A percentile compares a stretch with the other conserved stretches of the same genome.
These are phyloP conservation scores for Drymodes brunneopygia DNA, from an alignment of 2,113 vertebrate genomes.

Conservation along the genomic window DNA sequence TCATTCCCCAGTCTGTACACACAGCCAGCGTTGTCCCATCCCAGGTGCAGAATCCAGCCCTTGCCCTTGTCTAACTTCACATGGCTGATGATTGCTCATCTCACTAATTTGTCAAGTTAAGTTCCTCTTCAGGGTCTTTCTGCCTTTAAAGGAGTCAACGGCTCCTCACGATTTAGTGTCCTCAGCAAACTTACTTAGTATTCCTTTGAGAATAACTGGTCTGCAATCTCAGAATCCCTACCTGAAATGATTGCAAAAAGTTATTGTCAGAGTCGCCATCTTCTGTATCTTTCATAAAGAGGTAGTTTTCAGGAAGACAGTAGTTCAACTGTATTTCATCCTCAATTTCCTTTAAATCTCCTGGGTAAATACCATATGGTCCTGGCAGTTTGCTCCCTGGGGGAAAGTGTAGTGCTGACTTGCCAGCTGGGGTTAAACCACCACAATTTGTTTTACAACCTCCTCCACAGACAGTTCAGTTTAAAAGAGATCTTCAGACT, in stretches of 20 bases:
- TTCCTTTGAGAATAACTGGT: not conserved
- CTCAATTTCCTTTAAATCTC: not conserved
- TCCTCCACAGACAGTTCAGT: not conserved
- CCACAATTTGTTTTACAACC: conserved; percentile 26
- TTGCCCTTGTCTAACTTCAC: not conserved
- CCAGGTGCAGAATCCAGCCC: not conserved
- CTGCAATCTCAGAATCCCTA: not conserved
- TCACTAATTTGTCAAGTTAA: too few species aligned
- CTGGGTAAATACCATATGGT: conserved; percentile 16
- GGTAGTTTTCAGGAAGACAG: not conserved
- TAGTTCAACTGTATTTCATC: not conserved
- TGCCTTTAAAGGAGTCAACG: rapidly evolving
- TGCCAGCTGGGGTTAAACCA: not conserved
- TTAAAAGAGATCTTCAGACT: not conserved
- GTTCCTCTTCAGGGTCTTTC: not conserved
- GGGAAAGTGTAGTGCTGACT: not conserved
- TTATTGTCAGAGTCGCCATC: not conserved
- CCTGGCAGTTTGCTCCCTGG: not conserved
- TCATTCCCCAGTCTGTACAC: too few species aligned
- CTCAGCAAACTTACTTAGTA: not conserved
- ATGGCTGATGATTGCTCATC: not conserved
- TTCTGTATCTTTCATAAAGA: not conserved
- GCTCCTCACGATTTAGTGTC: not conserved
- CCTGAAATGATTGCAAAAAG: not conserved
- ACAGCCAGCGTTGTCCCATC: too few species aligned